phyloP scores from a whole-genome alignment of 1,140 invertebrate species.

The Papilio polytes region DNA sequence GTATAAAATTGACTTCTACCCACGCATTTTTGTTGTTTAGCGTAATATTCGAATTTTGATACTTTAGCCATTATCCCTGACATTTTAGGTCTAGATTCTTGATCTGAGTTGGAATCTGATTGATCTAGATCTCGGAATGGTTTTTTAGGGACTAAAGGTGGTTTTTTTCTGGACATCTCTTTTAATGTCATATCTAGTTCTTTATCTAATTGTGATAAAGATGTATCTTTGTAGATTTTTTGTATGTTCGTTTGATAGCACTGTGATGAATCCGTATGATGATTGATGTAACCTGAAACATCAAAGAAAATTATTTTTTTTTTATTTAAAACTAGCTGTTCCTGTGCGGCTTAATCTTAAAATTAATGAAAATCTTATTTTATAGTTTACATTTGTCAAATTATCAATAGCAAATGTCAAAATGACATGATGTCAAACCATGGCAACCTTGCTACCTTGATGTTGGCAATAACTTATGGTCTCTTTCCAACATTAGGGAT shows the following conservation, averaged over 20 bases:
- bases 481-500: too few relatives aligned
- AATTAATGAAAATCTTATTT: too few relatives aligned
- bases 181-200: conserved; percentile 79
- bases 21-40: conserved; percentile 81
- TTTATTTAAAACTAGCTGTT: too few relatives aligned
- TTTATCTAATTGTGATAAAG: conserved; percentile 70
- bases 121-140: conserved; percentile 73
- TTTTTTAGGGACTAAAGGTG: conserved; percentile 75
- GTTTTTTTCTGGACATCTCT: conserved; percentile 78
- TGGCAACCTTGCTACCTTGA: too few relatives aligned
- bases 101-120: conserved; percentile 71
- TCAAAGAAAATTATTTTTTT: conserved; percentile 34
- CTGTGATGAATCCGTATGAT: conserved; percentile 61
- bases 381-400: too few relatives aligned
- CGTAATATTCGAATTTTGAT: conserved; percentile 86
- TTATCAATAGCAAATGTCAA: too few relatives aligned
- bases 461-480: too few relatives aligned
- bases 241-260: conserved; percentile 72
- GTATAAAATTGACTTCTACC: conserved; percentile 72
- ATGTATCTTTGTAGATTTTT: conserved; percentile 71
- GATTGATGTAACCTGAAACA: conserved; percentile 61
- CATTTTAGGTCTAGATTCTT: conserved; percentile 70
- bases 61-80: conserved; percentile 85
- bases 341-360: too few relatives aligned
- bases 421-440: too few relatives aligned